These are phyloP conservation scores for Heteromyza rotundicornis DNA, from an alignment of 2,888 invertebrate species.

Conservation along the genomic window DNA sequence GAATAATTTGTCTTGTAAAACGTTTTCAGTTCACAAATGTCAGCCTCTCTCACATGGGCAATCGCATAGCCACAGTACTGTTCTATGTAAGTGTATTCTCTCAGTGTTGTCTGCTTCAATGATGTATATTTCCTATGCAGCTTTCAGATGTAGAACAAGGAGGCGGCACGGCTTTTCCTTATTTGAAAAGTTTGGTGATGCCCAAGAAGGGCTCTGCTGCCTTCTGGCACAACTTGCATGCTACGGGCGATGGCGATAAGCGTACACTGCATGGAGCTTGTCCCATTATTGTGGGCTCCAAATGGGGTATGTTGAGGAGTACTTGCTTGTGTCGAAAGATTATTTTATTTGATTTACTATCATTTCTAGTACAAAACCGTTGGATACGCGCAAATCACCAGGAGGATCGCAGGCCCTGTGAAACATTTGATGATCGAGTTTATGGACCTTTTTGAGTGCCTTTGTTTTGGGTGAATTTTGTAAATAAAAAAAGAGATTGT, in stretches of 20 bases:
- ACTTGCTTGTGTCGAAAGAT: too few relatives aligned
- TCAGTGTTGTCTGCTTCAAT: not conserved
- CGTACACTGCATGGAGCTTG: conserved; percentile 93
- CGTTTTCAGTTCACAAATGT: not conserved
- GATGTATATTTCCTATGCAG: conserved; percentile 63
- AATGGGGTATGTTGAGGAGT: conserved; percentile 87
- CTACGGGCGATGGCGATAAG: conserved; percentile 87
- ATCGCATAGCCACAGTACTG: conserved; percentile 58
- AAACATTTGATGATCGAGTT: conserved; percentile 59
- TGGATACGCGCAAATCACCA: conserved; percentile 88
- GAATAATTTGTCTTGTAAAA: not conserved
- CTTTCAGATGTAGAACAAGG: conserved; percentile 96
- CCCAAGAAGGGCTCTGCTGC: conserved; percentile 68
- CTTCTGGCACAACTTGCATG: conserved; percentile 93
- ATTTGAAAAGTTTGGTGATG: conserved; percentile 77
- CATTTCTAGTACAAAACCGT: conserved; percentile 75
- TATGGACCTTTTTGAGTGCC: too few relatives aligned
- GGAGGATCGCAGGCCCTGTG: conserved; percentile 73
- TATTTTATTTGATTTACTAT: not conserved
- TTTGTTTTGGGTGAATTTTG: too few relatives aligned
- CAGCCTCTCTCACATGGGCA: conserved; percentile 35
- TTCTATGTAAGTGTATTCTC: conserved; percentile 53
- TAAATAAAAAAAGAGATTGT: too few relatives aligned
- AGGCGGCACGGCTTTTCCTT: conserved; percentile 97
- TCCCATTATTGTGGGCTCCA: conserved; percentile 92